Evolutionary conservation across 1,140 invertebrate species (phyloP), one percentile per base, ranked within the genome.

Genomic region (Chrysomallon squamiferum): DNA sequence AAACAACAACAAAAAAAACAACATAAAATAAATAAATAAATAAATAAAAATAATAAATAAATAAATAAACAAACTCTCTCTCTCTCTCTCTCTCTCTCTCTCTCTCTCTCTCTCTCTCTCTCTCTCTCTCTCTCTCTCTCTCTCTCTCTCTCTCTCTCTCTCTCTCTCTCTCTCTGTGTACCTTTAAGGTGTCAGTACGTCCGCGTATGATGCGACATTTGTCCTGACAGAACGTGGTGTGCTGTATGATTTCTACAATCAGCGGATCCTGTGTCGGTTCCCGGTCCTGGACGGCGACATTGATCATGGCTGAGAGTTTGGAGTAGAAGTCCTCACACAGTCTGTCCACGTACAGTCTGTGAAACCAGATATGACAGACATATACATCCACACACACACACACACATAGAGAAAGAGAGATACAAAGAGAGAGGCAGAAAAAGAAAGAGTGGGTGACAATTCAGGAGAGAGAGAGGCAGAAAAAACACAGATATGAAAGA

Each of bases 201-300:
- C 78, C 78, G 27, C 71, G 62, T 41, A 80, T 78, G 11, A 43
- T 45, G 7, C 60, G 49, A 62, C 71, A 74, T 59, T 80, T 80
- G 18, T 71, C 47, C 57, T 79, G 68, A 65, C 68, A 75, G 68
- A 80, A 78, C 15, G 59, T 49, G 0, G 68, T 70, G 54, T 80
- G 78, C 62, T 79, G 73, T 7, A 74, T 25, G 50, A 67, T 66
- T 57, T 80, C 78, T 13, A 75, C 65, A 6, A 66, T 38, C 13
- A 74, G 35, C 0, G 66, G 52, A 18, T 69, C 63, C 20, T 66
- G 29, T 0, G 59, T 33, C 20, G 59, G 62, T 20, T 69, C 56
- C 11, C 69, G 58, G 30, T 70, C 64, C 11, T 30, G 54, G 22
- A 82, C 69, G 25, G 69, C 74, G 30, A 50, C 59, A 1, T 70